Evolutionary conservation across 2,113 vertebrate genomes (phyloP).

Genomic region (Spilogale gracilis): DNA sequence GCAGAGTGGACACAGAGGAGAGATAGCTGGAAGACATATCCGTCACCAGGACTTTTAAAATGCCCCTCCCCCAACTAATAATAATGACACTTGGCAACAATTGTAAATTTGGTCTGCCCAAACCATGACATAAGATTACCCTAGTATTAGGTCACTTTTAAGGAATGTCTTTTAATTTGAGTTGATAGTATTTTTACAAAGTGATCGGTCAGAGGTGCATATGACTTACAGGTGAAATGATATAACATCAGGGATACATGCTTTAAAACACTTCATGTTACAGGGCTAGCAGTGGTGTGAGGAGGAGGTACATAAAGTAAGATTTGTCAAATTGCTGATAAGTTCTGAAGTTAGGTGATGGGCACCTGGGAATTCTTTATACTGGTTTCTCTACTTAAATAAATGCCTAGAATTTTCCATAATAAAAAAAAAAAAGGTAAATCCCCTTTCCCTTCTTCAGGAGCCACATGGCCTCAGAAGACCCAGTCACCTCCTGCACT

Average conservation of each 20-base stretch:
- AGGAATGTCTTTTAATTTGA: neutral
- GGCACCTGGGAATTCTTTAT: neutral
- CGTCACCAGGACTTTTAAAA: neutral
- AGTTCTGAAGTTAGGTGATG: constrained; percentile 34
- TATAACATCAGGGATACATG: neutral
- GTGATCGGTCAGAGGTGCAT: neutral
- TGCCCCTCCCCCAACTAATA: neutral
- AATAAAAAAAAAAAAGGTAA: neutral
- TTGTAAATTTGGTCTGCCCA: neutral
- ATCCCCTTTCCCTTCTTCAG: constrained; percentile 19
- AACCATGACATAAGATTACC: neutral
- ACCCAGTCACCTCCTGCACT: neutral
- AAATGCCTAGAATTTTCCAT: constrained; percentile 18
- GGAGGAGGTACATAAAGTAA: neutral
- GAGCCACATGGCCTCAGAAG: neutral
- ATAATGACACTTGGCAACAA: neutral
- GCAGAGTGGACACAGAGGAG: neutral
- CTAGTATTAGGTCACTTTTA: neutral
- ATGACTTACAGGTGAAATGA: constrained; percentile 42
- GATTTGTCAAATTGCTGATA: neutral
- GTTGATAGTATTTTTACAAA: neutral
- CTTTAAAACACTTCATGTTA: neutral
- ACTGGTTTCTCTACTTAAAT: constrained; percentile 30
- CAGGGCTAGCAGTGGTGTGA: neutral
- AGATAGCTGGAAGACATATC: neutral